Percentiles rank a stretch among this genome's conserved stretches.
Evolutionary conservation across 2,888 invertebrate genomes (phyloP).

Genomic region (Dichetophora obliterata): DNA sequence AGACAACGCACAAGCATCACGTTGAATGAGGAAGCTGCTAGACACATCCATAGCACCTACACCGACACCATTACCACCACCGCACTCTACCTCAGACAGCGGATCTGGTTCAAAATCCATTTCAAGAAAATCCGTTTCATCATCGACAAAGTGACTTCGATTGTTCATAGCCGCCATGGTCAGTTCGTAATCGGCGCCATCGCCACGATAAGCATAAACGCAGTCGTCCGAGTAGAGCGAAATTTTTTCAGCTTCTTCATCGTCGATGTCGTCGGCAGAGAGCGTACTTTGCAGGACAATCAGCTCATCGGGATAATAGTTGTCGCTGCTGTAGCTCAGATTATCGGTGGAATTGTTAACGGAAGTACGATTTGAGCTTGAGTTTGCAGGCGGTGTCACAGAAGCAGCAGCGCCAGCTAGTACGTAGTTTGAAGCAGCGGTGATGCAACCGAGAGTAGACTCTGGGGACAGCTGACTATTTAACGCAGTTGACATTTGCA

Average conservation of each 20-base stretch:
- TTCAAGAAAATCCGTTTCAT: slow-evolving; percentile 69
- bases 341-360: slow-evolving; percentile 69
- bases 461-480: slow-evolving; percentile 8
- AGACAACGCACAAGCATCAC: slow-evolving; percentile 53
- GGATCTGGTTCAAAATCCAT: slow-evolving; percentile 70
- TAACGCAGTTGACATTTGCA: neutral
- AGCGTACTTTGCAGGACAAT: slow-evolving; percentile 59
- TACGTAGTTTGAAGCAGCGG: neutral
- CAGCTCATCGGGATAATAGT: slow-evolving; percentile 65
- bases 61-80: slow-evolving; percentile 50
- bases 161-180: slow-evolving; percentile 53
- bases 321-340: slow-evolving; percentile 67
- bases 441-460: neutral
- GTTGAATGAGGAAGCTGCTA: slow-evolving; percentile 55
- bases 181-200: slow-evolving; percentile 63
- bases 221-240: slow-evolving; percentile 69
- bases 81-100: slow-evolving; percentile 66
- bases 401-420: slow-evolving; percentile 45
- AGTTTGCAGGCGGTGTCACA: slow-evolving; percentile 43
- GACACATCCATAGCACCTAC: slow-evolving; percentile 44
- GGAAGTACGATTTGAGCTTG: slow-evolving; percentile 61
- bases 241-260: slow-evolving; percentile 64
- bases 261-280: slow-evolving; percentile 51
- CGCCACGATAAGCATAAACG: slow-evolving; percentile 69
- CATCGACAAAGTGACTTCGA: slow-evolving; percentile 55